Evolutionary conservation across 2,888 invertebrate genomes (phyloP), one percentile per base, ranked within the genome.

Genomic region (Ptychoptera albimana): DNA sequence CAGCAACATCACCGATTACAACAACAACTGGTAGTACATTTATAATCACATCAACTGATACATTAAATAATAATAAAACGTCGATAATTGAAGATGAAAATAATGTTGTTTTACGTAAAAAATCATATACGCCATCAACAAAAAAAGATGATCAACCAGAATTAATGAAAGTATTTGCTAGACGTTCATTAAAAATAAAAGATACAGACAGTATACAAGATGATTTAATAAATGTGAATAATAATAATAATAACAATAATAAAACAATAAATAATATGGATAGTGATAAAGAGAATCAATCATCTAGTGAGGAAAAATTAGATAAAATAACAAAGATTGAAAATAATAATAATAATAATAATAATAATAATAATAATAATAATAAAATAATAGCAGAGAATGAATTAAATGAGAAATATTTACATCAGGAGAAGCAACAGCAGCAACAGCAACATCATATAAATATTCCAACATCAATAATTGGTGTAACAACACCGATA

Each of bases 151-250:
- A 80, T 32, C 81, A 82, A 58, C 83, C 84, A 0, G 84, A 84
- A 61, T 59, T 84, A 8, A 78, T 84, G 75, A 84, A 84, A 63
- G 85, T 85, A 1, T 85, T 85, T 57, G 84, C 84, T 0, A 67
- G 85, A 37, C 66, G 84, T 46, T 85, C 84, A n/a, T 64, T 85
- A 0, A 85, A 85, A 64, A 67, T 82, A n/a, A 82, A 81, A 64
- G 82, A 83, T 53, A 65, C 66, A 5, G 82, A 82, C 37, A 63
- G 79, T 46, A 70, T 73, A 12, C 73, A 74, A 48, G 73, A 75
- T 49, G 71, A 74, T 34, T 64, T 73, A 1, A 66, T 69, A 31
- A 47, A 41, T 14, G 46, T 10, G 5, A 34, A 16, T 14, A 44
- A 45, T 36, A 16, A 34, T n/a, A 68, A 46, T 44, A 48, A 23